Base-by-base conservation (phyloP, 1,140 invertebrate genomes). In the Drosophila suzukii region DNA sequence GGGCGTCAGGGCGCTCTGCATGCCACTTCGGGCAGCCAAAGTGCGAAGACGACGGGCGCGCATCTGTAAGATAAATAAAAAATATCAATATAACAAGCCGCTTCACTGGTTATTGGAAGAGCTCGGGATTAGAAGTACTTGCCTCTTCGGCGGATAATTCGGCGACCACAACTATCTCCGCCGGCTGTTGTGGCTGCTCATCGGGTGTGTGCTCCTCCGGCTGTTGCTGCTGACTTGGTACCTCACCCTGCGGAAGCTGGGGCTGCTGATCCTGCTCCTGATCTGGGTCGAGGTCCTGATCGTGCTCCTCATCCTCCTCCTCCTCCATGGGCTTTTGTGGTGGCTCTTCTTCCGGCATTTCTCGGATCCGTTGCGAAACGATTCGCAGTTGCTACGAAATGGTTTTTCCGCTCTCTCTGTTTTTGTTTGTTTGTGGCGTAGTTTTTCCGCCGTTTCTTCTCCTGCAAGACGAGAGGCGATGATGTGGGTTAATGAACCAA, bases 121-220 rank as follows among this genome's bases (percentile, higher is more conserved):
- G 7, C 7, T 10, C 32, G 7, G 8, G 8, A 10, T 17, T 2
- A 11, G 54, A 71, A 46, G 39, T 41, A 75, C 93, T 94, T 92
- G 95, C 96, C 94, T 96, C 96, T 92, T 96, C 96, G 80, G 95
- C 95, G 65, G 93, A 95, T 59, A 96, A 92, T 93, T 96, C 95
- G 89, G 73, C 27, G n/a, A 51, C 61, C 12, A 74, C 54, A 7
- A 47, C 46, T 1, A 49, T 13, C 30, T 70, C 73, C 0, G 30
- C 30, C 12, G 53, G 43, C 66, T 58, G 57, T 32, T 49, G 62
- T 2, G 43, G 10, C 20, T 39, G 50, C 13, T 36, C 44, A 2
- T 49, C 34, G 8, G 49, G 8, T 20, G 41, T 50, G 36, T 32
- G 30, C 39, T 46, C 17, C 41, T 15, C 53, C 1, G 43, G 13